A percentile compares a stretch with the other conserved stretches of the same genome.
Evolutionary conservation across 2,797 vertebrate species (phyloP).

Genomic region (Loriculus beryllinus): DNA sequence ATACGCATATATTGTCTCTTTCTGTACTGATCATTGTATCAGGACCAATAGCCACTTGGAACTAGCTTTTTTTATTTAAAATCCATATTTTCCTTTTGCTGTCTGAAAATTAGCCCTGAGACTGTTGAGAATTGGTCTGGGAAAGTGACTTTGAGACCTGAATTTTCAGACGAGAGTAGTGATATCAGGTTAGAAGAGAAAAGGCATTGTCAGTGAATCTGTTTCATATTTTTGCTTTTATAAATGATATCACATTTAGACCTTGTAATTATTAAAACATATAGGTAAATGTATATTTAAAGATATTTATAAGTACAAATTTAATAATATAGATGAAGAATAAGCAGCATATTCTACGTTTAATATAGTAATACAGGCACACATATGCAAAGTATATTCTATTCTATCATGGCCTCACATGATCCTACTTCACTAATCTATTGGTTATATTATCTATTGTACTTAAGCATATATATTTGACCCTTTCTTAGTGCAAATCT

Average conservation of each 20-base stretch:
- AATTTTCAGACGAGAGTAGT: not conserved
- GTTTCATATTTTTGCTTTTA: not conserved
- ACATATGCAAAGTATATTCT: not conserved
- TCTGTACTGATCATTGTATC: not conserved
- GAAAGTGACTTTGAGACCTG: not conserved
- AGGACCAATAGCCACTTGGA: rapidly evolving
- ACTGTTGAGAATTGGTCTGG: not conserved
- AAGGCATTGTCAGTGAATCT: not conserved
- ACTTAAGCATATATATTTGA: not conserved
- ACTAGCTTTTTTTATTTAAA: not conserved
- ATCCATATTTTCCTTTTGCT: not conserved
- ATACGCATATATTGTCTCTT: not conserved
- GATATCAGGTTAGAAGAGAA: not conserved
- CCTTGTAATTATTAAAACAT: not conserved
- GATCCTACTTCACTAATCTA: not conserved
- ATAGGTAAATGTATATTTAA: not conserved
- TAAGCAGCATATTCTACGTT: not conserved
- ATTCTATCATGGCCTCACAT: not conserved
- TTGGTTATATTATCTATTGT: not conserved
- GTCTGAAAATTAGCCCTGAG: not conserved
- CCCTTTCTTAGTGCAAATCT: not conserved
- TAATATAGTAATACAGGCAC: not conserved
- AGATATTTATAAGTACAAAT: not conserved
- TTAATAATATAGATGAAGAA: not conserved
- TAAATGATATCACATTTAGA: not conserved